Base-by-base conservation (phyloP, 2,113 vertebrate genomes). In the Melanotaenia duboulayi region DNA sequence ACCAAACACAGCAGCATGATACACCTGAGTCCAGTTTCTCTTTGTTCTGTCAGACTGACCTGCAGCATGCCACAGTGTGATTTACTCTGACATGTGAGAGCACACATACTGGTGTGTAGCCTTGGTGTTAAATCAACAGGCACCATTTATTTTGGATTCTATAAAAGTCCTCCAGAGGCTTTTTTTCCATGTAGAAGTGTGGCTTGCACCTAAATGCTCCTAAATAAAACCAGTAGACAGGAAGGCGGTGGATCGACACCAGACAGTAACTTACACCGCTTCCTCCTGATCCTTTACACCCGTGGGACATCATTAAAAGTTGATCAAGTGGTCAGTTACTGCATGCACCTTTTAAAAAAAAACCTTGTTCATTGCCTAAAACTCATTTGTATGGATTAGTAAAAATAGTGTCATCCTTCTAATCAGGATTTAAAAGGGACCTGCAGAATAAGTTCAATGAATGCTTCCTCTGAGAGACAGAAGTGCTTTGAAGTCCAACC, bases 141-240 rank as follows among this genome's bases (percentile, higher is more conserved):
- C 56, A 46, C 35, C 71, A 73, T 84, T 67, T 75, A 80, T 74
- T 84, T 78, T 64, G 39, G 50, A 39, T 81, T 76, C 68, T 66
- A 65, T 68, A 61, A 78, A 84, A 46, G 70, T 74, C 71, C 58
- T 56, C 20, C 51, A 11, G 57, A 40, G 76, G 62, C 55, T 84
- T 82, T 52, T 22, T 14, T 35, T 35, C 32, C 58, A 59, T 25
- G 50, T 13, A 65, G 51, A 48, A 57, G 11, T 48, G 52, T 13
- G 16, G 54, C 71, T 56, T 22, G 57, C 60, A 49, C 84, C 65
- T 84, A 76, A 73, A 77, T 70, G 80, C 56, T 87, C 76, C 78
- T 81, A 91, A 91, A 89, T 91, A 87, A 77, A 86, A 72, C 10
- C 57, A 25, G 81, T 80, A 84, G 91, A 88, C 90, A 89, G 62